Conservation (phyloP, 2,113 vertebrate species). For the Phycodurus eques region DNA sequence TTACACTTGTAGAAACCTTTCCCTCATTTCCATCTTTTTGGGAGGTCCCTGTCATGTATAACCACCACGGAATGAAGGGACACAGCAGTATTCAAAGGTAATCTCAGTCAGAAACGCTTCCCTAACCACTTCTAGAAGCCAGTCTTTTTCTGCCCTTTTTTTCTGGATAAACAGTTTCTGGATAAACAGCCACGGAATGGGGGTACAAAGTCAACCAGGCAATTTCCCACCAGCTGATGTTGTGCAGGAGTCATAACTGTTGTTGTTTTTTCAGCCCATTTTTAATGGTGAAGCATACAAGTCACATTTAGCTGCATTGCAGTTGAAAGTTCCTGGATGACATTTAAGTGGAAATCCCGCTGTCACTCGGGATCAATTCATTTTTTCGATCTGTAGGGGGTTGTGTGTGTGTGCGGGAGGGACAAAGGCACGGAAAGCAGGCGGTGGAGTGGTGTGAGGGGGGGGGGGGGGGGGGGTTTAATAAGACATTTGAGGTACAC, state of each 20-base stretch:
- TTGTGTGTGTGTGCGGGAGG: neutral
- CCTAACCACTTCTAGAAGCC: neutral
- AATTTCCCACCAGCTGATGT: neutral
- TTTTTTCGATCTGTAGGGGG: neutral
- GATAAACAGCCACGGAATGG: neutral
- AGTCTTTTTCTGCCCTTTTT: neutral
- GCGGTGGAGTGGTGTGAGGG: neutral
- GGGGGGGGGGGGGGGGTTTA: slow-evolving; percentile 15
- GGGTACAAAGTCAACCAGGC: neutral
- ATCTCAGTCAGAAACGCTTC: neutral
- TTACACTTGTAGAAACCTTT: no score
- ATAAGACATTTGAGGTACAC: slow-evolving; percentile 32
- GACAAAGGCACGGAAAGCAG: neutral
- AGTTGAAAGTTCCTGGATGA: slow-evolving; percentile 6
- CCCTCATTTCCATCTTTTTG: no score
- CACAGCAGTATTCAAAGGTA: neutral
- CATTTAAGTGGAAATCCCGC: neutral
- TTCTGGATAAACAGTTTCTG: neutral
- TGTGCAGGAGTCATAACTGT: neutral
- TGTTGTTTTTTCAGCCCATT: neutral
- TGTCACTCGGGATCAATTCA: slow-evolving; percentile 7
- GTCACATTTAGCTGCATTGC: neutral
- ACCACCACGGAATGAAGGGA: no score
- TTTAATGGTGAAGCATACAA: neutral
- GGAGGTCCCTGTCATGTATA: no score